Base-by-base conservation (phyloP, 2,888 invertebrate genomes). In the Psylliodes chrysocephalus region DNA sequence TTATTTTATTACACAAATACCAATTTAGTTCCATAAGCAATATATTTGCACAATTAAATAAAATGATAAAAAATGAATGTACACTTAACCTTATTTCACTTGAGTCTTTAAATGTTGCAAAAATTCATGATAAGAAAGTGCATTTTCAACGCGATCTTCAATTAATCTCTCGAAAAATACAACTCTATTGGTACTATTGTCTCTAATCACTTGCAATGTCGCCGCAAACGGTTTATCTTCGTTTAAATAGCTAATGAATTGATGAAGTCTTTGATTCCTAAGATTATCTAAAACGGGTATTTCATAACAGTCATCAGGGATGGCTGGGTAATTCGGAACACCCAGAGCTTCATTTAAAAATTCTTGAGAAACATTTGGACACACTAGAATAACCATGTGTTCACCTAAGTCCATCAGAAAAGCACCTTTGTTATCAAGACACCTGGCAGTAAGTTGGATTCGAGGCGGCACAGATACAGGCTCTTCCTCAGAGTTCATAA, bases 111-210 rank as follows among this genome's bases (percentile, higher is more conserved):
- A 86, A 85, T 97, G 96, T 84, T 98, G 97, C 82, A 99, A 87
- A 85, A 99, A 99, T 88, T 99, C 98, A 83, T 95, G 94, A 86
- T 98, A 98, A 72, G 96, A 96, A 84, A 96, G 90, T 56, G 95
- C 91, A 61, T 93, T 92, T 82, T 99, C 98, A 68, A 93, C 90
- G 77, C 97, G 87, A 84, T 99, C 99, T 82, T 99, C 98, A 49
- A 97, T 88, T 77, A 99, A 87, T 75, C 91, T 90, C 78, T 96
- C 94, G 67, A 93, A 90, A 84, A 99, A 96, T 72, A 90, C 82
- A 60, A 88, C 86, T 71, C 94, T 88, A 62, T 90, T 87, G 60
- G 92, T 92, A 73, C 96, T 94, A 83, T 96, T 96, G 81, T 99
- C 98, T 82, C 97, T 91, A 70, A 97, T 87, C 59, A 98, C 86